Percentiles rank a stretch among this genome's conserved stretches.
phyloP scores from a whole-genome alignment of 2,797 vertebrate species.

The Lutjanus argentimaculatus region DNA sequence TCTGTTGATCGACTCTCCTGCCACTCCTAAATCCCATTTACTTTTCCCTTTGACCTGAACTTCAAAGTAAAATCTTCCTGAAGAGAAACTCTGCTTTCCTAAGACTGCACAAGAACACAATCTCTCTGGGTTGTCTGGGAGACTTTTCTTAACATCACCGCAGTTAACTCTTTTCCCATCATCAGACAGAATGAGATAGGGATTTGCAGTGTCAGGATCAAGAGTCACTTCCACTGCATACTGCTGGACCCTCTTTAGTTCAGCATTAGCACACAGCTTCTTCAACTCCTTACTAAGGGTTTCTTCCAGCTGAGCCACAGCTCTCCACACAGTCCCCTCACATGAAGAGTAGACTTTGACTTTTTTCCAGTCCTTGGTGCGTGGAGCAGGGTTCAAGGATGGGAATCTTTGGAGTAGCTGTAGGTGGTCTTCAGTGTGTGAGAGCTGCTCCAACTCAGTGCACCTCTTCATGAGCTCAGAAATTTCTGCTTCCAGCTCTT shows the following conservation, averaged over 20 bases:
- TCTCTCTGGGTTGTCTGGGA: constrained; percentile 11
- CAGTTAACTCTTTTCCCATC: constrained; percentile 8
- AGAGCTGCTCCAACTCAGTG: constrained; percentile 8
- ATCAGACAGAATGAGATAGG: neutral
- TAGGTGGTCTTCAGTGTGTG: neutral
- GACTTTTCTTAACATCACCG: neutral
- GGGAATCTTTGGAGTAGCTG: neutral
- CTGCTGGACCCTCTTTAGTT: neutral
- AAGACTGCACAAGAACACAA: neutral
- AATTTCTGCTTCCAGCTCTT: neutral
- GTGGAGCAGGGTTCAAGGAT: neutral
- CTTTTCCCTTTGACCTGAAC: constrained; percentile 1
- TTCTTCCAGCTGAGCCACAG: constrained; percentile 12
- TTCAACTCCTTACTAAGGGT: neutral
- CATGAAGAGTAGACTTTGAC: neutral
- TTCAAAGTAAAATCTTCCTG: constrained; percentile 19
- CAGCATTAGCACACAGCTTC: neutral
- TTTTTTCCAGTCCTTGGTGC: neutral
- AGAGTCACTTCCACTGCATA: neutral
- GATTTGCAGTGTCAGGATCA: neutral
- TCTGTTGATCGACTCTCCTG: neutral
- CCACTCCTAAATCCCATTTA: constrained; percentile 6
- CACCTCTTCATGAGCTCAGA: neutral
- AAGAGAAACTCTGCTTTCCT: too few species aligned
- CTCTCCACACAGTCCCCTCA: neutral